Percentiles rank a stretch among this genome's conserved stretches.
Evolutionary conservation across 1,140 invertebrate species (phyloP).

Genomic region (Druon quercuslanigerum): DNA sequence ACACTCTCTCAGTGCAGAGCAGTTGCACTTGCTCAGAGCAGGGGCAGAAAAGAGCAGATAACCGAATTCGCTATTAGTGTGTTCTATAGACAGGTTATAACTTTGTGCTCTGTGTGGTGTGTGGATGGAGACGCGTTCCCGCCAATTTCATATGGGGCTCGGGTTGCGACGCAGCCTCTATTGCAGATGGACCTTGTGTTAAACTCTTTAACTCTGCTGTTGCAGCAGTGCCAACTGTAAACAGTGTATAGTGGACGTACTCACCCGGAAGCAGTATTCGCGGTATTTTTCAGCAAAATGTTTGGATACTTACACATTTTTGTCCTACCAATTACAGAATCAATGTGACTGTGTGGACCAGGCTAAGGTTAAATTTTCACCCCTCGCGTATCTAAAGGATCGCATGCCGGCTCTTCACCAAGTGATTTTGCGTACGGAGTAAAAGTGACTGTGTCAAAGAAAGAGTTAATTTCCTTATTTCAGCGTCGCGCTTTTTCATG

Average conservation of each 20-base stretch:
- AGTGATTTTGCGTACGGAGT: background rate
- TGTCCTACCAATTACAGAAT: background rate
- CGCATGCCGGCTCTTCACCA: background rate
- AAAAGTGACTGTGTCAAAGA: constrained; percentile 2
- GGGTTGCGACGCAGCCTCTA: too few relatives aligned
- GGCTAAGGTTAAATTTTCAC: background rate
- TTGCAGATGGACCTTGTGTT: too few relatives aligned
- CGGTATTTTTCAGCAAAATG: constrained; percentile 7
- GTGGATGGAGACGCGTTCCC: too few relatives aligned
- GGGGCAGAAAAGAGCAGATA: too few relatives aligned
- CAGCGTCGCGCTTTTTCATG: background rate
- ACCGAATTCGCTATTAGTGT: too few relatives aligned
- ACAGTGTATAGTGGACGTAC: background rate
- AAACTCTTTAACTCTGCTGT: too few relatives aligned
- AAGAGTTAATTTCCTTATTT: background rate
- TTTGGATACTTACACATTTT: background rate
- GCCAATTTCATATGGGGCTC: too few relatives aligned
- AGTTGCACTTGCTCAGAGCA: too few relatives aligned
- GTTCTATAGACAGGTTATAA: too few relatives aligned
- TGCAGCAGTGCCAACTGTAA: background rate
- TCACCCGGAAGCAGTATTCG: constrained; percentile 16
- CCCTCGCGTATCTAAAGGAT: background rate
- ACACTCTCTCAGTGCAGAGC: too few relatives aligned
- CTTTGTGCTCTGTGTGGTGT: too few relatives aligned
- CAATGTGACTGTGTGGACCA: background rate